Evolutionary conservation across 2,113 vertebrate genomes (phyloP), one percentile per base, ranked within the genome.

Genomic region (Macquaria australasica): DNA sequence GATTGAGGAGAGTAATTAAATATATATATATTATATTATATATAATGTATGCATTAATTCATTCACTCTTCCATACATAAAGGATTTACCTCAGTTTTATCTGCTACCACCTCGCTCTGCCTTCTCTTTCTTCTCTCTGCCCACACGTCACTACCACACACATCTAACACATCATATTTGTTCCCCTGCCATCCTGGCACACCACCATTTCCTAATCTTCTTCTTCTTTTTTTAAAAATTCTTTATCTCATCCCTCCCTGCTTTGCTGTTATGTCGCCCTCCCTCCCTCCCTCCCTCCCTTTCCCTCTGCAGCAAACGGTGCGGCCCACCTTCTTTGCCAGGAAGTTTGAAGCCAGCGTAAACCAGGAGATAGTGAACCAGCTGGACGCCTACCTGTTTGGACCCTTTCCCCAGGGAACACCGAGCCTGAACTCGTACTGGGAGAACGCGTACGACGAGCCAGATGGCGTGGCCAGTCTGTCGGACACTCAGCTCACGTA

Each of bases 361-460:
- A 99, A 99, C 58, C 98, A 99, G 94, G 98, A 99, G 92, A 96
- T 99, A 60, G 97, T 99, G 3, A 97, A 97, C 86, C 98, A 99
- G 92, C 84, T 99, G 95, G 98, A 99, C 72, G 93, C 95, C 71
- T 98, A 97, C 93, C 91, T 99, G 92, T 99, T 98, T 0, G 98
- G 98, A 34, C 96, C 96, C 7, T 95, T 97, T 84, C 97, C 98
- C 0, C 90, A 96, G 0, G 97, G 97, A 77, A 98, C 96, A 0
- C 96, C 96, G 0, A 97, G 96, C 25, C 96, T 99, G 0, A 95
- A 96, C 50, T 95, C 98, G 0, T 99, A 99, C 96, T 99, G 98
- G 98, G 98, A 99, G 95, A 99, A 96, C 0, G 77, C 95, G 8
- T 98, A 95, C 0, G 98, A 99, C 0, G 98, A 99, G 93, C 96